These are phyloP conservation scores for Sebastes goodei DNA, from an alignment of 2,797 vertebrate genomes.

Conservation along the genomic window DNA sequence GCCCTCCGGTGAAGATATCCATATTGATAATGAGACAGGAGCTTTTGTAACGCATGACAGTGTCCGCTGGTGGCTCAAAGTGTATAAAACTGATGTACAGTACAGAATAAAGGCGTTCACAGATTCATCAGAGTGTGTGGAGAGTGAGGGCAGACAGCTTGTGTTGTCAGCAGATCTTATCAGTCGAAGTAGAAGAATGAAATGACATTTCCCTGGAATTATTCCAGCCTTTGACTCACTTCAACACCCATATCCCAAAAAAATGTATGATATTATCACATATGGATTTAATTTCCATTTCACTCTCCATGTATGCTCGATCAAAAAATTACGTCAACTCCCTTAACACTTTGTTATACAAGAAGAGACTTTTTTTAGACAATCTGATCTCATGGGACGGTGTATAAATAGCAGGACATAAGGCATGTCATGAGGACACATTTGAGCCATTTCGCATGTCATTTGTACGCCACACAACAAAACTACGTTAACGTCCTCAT, in stretches of 20 bases:
- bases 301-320: neutral
- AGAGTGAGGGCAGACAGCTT: neutral
- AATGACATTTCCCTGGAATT: neutral
- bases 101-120: neutral
- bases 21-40: constrained; percentile 54
- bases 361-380: neutral
- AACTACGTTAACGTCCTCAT: too few species aligned
- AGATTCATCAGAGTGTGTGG: neutral
- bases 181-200: neutral
- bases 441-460: too few species aligned
- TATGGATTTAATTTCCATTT: neutral
- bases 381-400: neutral
- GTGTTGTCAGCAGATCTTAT: neutral
- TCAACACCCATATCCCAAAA: neutral
- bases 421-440: too few species aligned
- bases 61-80: neutral
- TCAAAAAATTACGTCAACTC: neutral
- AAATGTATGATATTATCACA: neutral
- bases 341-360: neutral
- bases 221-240: neutral
- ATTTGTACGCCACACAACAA: too few species aligned
- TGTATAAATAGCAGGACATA: too few species aligned
- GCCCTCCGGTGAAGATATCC: constrained; percentile 57
- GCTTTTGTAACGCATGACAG: constrained; percentile 15
- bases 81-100: neutral